These are phyloP conservation scores for Typhlichthys subterraneus DNA, from an alignment of 2,797 vertebrate genomes.

Conservation along the genomic window DNA sequence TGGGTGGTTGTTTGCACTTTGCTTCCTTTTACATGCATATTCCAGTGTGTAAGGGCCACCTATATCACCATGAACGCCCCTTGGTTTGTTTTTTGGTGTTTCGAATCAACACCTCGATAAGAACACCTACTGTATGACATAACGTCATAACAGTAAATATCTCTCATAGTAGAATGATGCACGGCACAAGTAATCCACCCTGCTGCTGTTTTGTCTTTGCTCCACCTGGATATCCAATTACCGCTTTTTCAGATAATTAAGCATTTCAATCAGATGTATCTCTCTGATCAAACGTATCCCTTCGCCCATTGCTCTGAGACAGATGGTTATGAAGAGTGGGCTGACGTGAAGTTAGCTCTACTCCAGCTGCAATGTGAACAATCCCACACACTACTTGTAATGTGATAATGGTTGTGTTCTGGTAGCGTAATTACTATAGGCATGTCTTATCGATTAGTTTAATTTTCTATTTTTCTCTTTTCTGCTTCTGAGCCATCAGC, in stretches of 20 bases:
- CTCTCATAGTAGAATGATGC: slow-evolving; percentile 14
- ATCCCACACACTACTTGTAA: slow-evolving; percentile 29
- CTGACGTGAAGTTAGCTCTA: neutral
- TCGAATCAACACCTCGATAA: no score
- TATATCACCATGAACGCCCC: no score
- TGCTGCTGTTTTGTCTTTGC: slow-evolving; percentile 5
- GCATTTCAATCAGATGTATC: neutral
- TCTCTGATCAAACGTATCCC: no score
- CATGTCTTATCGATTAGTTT: slow-evolving; percentile 18
- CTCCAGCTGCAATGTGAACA: slow-evolving; percentile 15
- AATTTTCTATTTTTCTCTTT: slow-evolving; percentile 14
- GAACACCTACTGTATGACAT: neutral
- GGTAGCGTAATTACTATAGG: slow-evolving; percentile 18
- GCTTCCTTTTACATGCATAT: no score
- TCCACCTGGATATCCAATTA: neutral
- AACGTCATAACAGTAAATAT: neutral
- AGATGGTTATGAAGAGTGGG: neutral
- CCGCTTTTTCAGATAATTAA: neutral
- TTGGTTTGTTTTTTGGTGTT: no score
- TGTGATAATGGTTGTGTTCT: slow-evolving; percentile 46
- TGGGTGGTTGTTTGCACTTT: slow-evolving; percentile 14
- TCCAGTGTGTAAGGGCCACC: no score
- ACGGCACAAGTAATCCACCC: neutral
- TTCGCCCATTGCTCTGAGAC: neutral
- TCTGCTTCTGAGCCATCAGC: slow-evolving; percentile 4